Evolutionary conservation across 2,888 invertebrate genomes (phyloP).

Genomic region (Lithophane semibrunnea): DNA sequence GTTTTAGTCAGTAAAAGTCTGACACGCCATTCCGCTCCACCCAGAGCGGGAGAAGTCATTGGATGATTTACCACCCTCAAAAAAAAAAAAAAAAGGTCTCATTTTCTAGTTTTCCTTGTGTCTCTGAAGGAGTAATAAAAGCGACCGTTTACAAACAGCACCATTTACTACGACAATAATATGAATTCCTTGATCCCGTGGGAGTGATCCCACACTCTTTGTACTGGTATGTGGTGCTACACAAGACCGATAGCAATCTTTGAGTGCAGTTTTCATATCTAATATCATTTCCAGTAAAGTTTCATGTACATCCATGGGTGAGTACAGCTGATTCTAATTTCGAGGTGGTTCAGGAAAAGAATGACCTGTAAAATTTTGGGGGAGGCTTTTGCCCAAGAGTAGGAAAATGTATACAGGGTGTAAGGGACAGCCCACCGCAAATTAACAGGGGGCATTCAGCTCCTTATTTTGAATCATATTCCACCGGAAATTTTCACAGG

Average conservation of each 20-base stretch:
- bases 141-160: not conserved
- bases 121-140: not conserved
- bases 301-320: not conserved
- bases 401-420: too few species aligned
- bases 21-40: too few species aligned
- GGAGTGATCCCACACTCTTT: slow-evolving; percentile 50
- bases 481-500: too few species aligned
- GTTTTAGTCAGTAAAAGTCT: too few species aligned
- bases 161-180: not conserved
- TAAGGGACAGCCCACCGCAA: too few species aligned
- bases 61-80: too few species aligned
- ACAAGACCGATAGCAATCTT: not conserved
- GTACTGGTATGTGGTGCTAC: slow-evolving; percentile 34
- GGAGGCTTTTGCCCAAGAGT: not conserved
- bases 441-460: too few species aligned
- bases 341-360: not conserved
- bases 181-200: slow-evolving; percentile 21
- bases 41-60: too few species aligned
- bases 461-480: too few species aligned
- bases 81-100: not conserved
- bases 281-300: not conserved
- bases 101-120: not conserved
- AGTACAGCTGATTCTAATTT: not conserved
- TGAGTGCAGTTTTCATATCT: not conserved
- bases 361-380: not conserved